Base-by-base conservation (phyloP, 2,888 invertebrate genomes). In the Andrena fulva region DNA sequence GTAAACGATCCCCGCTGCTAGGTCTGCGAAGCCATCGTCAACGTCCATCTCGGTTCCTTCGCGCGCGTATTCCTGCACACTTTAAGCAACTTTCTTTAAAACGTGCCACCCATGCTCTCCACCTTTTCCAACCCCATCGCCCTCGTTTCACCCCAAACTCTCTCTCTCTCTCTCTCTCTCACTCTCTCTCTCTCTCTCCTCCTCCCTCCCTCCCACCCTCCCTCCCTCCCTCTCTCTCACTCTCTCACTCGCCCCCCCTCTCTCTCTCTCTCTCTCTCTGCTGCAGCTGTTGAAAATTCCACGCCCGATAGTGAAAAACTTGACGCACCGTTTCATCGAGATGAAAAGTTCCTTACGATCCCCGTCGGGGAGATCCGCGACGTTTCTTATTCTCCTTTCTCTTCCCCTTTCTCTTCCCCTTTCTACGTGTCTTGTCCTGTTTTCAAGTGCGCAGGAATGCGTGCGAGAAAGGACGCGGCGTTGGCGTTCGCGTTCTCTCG, bases 1-100 rank as follows among this genome's bases (percentile, higher is more conserved):
- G 73, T 64, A 75, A 63, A 60, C 42, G 56, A 66, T 67, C 50
- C 73, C 62, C 62, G 77, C 77, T 66, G 85, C 71, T 66, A 75
- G 85, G 59, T 85, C 73, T 73, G 78, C 73, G 67, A 73, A 80
- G 85, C 77, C 77, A 79, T 78, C 79, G 80, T 52, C 85, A 79
- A 80, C 83, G 67, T 85, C 63, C 85, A 82, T 85, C 80, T 80
- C 85, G 79, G 84, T 82, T 81, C 77, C 84, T 77, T 85, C 88
- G 77, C 89, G 81, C 89, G 80, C 89, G 67, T 85, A 87, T 89
- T 87, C 89, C 89, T 88, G 89, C 89, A 89, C 89, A 87, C 89
- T 88, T 88, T 82, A 89, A 89, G 82, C 83, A 89, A 85, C 70
- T 52, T 75, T 74, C 50, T 85, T 85, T 75, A 63, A 20, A 56